A percentile compares a stretch with the other conserved stretches of the same genome.
Evolutionary conservation across 2,113 vertebrate species (phyloP).

Genomic region (Pan troglodytes): NHGRI_mPanTro3-v2.1_pri NC_072417.2:90408001-90408500

Average conservation of each 20-base stretch:
- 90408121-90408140: background rate
- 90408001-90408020: background rate
- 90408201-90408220: background rate
- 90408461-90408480: too few species aligned
- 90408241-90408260: background rate
- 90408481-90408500: too few species aligned
- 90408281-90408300: background rate
- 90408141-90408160: background rate
- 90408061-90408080: fast-evolving
- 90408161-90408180: background rate
- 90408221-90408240: background rate
- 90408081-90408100: background rate
- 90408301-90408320: background rate
- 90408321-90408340: background rate
- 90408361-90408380: background rate
- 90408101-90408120: background rate
- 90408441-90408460: too few species aligned
- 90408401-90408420: background rate
- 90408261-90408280: background rate
- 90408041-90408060: fast-evolving
- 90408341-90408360: background rate
- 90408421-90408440: background rate
- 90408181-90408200: background rate
- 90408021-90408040: background rate
- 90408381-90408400: background rate